These are phyloP conservation scores for Drosophila robusta DNA, from an alignment of 2,888 invertebrate species.

Conservation along the genomic window DNA sequence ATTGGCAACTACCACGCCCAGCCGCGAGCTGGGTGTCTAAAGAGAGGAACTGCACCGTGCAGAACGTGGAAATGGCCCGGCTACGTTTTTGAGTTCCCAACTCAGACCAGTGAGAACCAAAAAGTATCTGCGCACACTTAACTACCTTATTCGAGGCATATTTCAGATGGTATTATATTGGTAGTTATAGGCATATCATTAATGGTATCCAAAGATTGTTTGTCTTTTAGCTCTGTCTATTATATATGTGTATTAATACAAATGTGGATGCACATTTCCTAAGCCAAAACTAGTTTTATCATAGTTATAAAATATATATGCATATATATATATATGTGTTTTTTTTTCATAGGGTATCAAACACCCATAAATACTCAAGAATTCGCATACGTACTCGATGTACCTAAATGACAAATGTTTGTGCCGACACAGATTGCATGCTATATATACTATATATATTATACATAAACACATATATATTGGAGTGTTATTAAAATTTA, in stretches of 20 bases:
- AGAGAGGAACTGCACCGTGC: constrained; percentile 5
- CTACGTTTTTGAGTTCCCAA: constrained; percentile 23
- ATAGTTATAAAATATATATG: constrained; percentile 1
- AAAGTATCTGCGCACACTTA: constrained; percentile 1
- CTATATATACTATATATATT: constrained; percentile 21
- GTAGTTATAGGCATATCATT: constrained; percentile 35
- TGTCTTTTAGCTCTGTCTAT: constrained; percentile 13
- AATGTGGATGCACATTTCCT: neutral
- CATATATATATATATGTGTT: neutral
- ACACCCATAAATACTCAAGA: neutral
- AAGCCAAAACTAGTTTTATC: neutral
- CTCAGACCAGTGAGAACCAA: neutral
- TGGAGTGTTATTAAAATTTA: neutral
- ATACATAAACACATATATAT: constrained; percentile 7
- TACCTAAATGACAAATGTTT: constrained; percentile 42
- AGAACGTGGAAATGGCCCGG: constrained; percentile 33
- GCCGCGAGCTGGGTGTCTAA: constrained; percentile 85
- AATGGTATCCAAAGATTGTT: constrained; percentile 14
- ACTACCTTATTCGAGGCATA: neutral
- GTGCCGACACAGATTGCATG: constrained; percentile 20
- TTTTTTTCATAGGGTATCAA: constrained; percentile 1
- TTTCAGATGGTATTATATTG: neutral
- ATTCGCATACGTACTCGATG: constrained; percentile 33
- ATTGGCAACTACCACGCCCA: constrained; percentile 84
- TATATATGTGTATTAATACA: neutral